Evolutionary conservation across 2,888 invertebrate genomes (phyloP).

Genomic region (Cosmia pyralina): DNA sequence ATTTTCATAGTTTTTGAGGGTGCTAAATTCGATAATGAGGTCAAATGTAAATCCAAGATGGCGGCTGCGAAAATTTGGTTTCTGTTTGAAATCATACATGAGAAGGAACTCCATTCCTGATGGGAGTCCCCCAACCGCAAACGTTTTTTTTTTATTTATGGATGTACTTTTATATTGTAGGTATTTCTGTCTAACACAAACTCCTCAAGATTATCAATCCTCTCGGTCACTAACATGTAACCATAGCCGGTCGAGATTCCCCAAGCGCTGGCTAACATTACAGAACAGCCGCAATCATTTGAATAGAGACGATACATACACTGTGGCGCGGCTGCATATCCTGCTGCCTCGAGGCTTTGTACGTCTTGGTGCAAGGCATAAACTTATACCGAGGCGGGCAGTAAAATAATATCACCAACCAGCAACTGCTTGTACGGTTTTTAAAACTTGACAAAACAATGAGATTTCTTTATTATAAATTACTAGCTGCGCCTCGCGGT

Average conservation of each 20-base stretch:
- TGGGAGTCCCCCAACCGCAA: too few relatives aligned
- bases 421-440: neutral
- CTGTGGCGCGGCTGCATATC: slow-evolving; percentile 37
- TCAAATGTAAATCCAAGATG: too few relatives aligned
- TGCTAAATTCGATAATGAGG: too few relatives aligned
- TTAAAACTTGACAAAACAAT: neutral
- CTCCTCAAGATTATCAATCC: slow-evolving; percentile 38
- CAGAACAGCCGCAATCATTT: slow-evolving; percentile 59
- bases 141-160: neutral
- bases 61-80: too few relatives aligned
- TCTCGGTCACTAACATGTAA: slow-evolving; percentile 34
- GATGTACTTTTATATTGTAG: neutral
- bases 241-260: slow-evolving; percentile 29
- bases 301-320: slow-evolving; percentile 51
- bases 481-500: too few relatives aligned
- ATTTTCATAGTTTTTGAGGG: too few relatives aligned
- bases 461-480: neutral
- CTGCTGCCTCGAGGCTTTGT: slow-evolving; percentile 40
- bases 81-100: too few relatives aligned
- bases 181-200: slow-evolving; percentile 8
- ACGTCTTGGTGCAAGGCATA: slow-evolving; percentile 24
- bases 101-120: too few relatives aligned
- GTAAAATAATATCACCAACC: too few relatives aligned
- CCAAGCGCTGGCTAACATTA: slow-evolving; percentile 49
- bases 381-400: slow-evolving; percentile 6